Evolutionary conservation across 1,140 invertebrate species (phyloP), one percentile per base, ranked within the genome.

Genomic region (Leptoteleia sp.): DNA sequence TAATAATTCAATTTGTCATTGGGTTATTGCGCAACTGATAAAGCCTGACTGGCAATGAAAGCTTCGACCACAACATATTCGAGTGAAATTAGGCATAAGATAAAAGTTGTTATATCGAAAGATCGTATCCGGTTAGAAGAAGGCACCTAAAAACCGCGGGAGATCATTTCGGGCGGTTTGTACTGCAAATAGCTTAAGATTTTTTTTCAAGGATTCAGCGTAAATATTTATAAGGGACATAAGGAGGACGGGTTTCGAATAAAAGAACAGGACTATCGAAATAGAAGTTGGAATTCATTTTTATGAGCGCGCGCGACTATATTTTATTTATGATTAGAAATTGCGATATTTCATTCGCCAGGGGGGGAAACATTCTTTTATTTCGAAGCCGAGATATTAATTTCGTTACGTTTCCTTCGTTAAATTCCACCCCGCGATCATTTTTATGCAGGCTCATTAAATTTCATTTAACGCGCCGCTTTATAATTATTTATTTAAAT

Each of bases 161-260:
- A 70, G 57, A 77, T 76, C 64, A 48, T 79, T 80, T 64, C 75
- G 72, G 68, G 70, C 68, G 73, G 80, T 82, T 75, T 62, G 62
- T 62, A 55, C 67, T 72, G 68, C 75, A 65, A 82, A 70, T 72
- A 59, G 80, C 12, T 77, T 45, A 38, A 48, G 64, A 64, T n/a
- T n/a, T 61, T 50, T 81, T 82, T 83, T 82, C 65, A 70, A 70
- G 73, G 71, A 80, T 83, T 65, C 65, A 8, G 13, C 19, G 70
- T 81, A 82, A 84, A 84, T 82, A 84, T 84, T 82, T 84, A 81
- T 81, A 81, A 82, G 80, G 65, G 37, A 43, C 43, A n/a, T n/a
- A n/a, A n/a, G n/a, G n/a, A n/a, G n/a, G n/a, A n/a, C n/a, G n/a
- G n/a, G n/a, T n/a, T n/a, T n/a, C n/a, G n/a, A n/a, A n/a, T n/a